Evolutionary conservation across 2,888 invertebrate species (phyloP).

Genomic region (Graphium colonna): DNA sequence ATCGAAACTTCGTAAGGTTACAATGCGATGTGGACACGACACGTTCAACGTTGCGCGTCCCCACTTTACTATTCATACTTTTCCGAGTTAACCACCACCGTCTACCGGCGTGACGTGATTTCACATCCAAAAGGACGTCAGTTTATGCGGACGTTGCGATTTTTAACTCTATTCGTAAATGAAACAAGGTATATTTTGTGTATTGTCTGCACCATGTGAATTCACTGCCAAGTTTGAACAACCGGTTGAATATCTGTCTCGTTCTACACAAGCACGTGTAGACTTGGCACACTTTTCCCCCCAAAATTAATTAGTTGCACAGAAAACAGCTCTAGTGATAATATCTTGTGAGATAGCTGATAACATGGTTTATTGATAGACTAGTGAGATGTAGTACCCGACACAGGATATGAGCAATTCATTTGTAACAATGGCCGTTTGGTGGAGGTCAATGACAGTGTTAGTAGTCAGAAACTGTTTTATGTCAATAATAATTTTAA

Average conservation of each 20-base stretch:
- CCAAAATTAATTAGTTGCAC: slow-evolving; percentile 24
- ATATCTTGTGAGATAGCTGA: slow-evolving; percentile 27
- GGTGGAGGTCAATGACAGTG: slow-evolving; percentile 62
- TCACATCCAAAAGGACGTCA: slow-evolving; percentile 46
- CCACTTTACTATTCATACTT: slow-evolving; percentile 62
- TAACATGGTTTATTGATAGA: slow-evolving; percentile 40
- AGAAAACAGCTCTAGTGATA: slow-evolving; percentile 18
- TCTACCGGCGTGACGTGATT: slow-evolving; percentile 50
- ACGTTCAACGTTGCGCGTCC: slow-evolving; percentile 51
- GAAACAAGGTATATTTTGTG: slow-evolving; percentile 34
- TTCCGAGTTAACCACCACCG: slow-evolving; percentile 60
- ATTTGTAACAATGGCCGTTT: slow-evolving; percentile 43
- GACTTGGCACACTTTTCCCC: slow-evolving; percentile 46
- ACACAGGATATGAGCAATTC: slow-evolving; percentile 65
- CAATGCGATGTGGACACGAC: slow-evolving; percentile 43
- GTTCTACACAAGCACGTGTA: slow-evolving; percentile 56
- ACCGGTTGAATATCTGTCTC: slow-evolving; percentile 59
- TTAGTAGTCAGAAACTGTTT: slow-evolving; percentile 27
- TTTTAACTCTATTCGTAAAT: slow-evolving; percentile 22
- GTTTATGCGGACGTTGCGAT: slow-evolving; percentile 30
- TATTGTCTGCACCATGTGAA: slow-evolving; percentile 33
- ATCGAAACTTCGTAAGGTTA: slow-evolving; percentile 43
- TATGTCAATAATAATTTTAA: background rate
- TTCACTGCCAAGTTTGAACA: slow-evolving; percentile 74
- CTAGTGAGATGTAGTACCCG: slow-evolving; percentile 39